Percentiles rank a stretch among this genome's conserved stretches.
Evolutionary conservation across 2,888 invertebrate species (phyloP).

Genomic region (Gymnocheta viridis): DNA sequence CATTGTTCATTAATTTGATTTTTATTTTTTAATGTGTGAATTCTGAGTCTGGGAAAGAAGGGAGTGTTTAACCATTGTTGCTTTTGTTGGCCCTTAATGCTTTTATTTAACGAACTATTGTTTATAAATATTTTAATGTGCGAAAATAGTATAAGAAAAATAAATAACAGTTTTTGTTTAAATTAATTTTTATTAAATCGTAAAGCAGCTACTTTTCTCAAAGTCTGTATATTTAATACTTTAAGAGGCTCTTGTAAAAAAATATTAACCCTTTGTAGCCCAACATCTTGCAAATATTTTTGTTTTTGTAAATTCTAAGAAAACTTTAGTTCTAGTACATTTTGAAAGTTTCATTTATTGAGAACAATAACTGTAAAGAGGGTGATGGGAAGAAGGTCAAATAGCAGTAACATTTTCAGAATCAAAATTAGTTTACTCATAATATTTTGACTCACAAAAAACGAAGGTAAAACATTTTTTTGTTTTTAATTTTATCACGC

Average conservation of each 20-base stretch:
- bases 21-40: background rate
- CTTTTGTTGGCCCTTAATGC: background rate
- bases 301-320: too few species aligned
- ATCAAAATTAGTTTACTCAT: too few species aligned
- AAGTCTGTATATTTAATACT: background rate
- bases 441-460: too few species aligned
- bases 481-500: too few species aligned
- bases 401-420: too few species aligned
- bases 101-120: background rate
- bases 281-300: too few species aligned
- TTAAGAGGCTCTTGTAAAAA: background rate
- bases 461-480: too few species aligned
- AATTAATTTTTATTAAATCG: background rate
- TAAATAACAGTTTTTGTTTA: background rate
- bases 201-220: background rate
- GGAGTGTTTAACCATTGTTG: background rate
- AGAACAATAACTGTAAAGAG: too few species aligned
- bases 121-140: background rate
- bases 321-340: background rate
- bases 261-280: too few species aligned
- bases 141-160: background rate
- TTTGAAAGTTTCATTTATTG: too few species aligned
- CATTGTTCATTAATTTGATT: background rate
- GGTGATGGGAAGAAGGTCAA: too few species aligned
- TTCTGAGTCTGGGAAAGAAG: background rate